A percentile compares a stretch with the other conserved stretches of the same genome.
Evolutionary conservation across 1,140 invertebrate genomes (phyloP).

Genomic region (Fopius arisanus): DNA sequence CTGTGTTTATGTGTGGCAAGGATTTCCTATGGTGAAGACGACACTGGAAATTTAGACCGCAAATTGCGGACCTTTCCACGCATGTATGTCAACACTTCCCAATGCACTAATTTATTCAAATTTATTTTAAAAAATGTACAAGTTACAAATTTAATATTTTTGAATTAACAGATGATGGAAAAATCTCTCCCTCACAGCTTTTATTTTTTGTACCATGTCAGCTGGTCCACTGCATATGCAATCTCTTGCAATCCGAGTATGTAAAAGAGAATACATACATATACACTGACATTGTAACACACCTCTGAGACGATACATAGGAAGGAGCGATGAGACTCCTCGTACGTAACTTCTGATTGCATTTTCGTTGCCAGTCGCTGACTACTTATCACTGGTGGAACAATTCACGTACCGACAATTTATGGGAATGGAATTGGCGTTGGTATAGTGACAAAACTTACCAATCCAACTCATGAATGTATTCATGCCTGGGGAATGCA

Average conservation of each 20-base stretch:
- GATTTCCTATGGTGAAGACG: neutral
- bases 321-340: neutral
- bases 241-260: neutral
- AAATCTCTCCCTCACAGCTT: neutral
- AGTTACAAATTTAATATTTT: too few species aligned
- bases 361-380: neutral
- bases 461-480: neutral
- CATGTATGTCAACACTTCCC: neutral
- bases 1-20: neutral
- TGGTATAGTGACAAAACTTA: constrained; percentile 7
- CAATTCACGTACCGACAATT: constrained; percentile 1
- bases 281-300: too few species aligned
- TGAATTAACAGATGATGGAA: too few species aligned
- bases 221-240: constrained; percentile 14
- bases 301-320: neutral
- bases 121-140: too few species aligned
- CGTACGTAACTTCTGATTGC: neutral
- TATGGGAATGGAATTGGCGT: neutral
- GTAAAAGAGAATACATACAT: neutral
- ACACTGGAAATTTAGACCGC: constrained; percentile 1
- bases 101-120: constrained; percentile 20
- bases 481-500: constrained; percentile 6
- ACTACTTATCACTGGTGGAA: neutral
- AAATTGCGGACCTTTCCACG: constrained; percentile 23
- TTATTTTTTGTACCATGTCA: neutral